These are phyloP conservation scores for Manis crassicaudata DNA, from an alignment of 2,797 vertebrate species.

Conservation along the genomic window DNA sequence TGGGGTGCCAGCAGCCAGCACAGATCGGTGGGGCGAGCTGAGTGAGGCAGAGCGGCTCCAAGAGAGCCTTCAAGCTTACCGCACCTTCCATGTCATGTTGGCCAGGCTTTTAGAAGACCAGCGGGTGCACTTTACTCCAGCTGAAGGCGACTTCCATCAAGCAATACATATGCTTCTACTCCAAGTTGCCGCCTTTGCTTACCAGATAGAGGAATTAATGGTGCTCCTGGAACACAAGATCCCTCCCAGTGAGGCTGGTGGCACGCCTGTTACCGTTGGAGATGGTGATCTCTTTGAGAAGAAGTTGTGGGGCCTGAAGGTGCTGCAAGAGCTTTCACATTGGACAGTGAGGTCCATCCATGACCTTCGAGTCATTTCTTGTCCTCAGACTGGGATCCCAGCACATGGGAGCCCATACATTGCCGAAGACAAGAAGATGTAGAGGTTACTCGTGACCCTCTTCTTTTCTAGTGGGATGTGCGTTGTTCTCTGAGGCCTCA, in stretches of 20 bases:
- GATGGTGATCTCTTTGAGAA: constrained; percentile 80
- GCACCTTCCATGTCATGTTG: constrained; percentile 83
- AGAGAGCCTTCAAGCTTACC: constrained; percentile 85
- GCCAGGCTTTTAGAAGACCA: constrained; percentile 85
- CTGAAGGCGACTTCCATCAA: constrained; percentile 74
- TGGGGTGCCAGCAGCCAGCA: constrained; percentile 82
- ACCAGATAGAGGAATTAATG: constrained; percentile 86
- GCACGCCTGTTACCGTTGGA: rapidly evolving
- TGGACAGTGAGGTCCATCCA: constrained; percentile 83
- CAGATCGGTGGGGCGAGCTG: constrained; percentile 82
- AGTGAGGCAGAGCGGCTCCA: constrained; percentile 81
- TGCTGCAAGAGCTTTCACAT: constrained; percentile 85
- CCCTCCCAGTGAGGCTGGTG: constrained; percentile 52
- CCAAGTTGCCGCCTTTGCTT: constrained; percentile 84
- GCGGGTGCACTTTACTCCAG: constrained; percentile 79
- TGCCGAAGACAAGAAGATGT: constrained; percentile 67
- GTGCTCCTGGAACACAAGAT: constrained; percentile 76
- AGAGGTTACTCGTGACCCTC: neutral
- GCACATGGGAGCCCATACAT: neutral
- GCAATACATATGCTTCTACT: constrained; percentile 80
- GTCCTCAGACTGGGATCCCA: neutral
- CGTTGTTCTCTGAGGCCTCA: rapidly evolving
- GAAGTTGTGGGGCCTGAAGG: constrained; percentile 85
- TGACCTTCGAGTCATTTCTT: constrained; percentile 83
- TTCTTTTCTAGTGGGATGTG: neutral